These are phyloP conservation scores for Lutraria lutraria DNA, from an alignment of 2,888 invertebrate species.

Conservation along the genomic window DNA sequence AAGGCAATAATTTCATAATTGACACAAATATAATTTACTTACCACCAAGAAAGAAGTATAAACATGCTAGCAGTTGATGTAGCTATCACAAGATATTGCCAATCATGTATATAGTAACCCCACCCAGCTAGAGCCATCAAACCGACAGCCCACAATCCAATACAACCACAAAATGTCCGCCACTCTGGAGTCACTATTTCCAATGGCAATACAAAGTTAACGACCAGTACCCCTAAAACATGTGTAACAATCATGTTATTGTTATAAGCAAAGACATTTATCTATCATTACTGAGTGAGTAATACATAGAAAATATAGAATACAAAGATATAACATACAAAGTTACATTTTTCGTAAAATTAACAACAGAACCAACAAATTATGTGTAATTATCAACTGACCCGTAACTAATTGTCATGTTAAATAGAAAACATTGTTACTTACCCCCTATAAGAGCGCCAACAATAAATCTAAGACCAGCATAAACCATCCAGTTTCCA, in stretches of 20 bases:
- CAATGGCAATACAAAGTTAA: constrained; percentile 85
- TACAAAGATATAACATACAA: no score
- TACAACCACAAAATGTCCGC: constrained; percentile 85
- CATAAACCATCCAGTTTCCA: constrained; percentile 83
- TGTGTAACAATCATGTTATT: not conserved
- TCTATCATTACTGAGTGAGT: no score
- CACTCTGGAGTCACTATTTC: constrained; percentile 84
- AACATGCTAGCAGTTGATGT: constrained; percentile 78
- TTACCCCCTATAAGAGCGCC: constrained; percentile 84
- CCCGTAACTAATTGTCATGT: no score
- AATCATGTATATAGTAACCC: constrained; percentile 83
- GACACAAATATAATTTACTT: constrained; percentile 45
- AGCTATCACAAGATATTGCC: constrained; percentile 82
- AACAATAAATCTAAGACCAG: constrained; percentile 80
- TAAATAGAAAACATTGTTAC: not conserved
- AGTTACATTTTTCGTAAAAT: no score
- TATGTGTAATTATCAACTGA: no score
- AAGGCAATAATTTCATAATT: not conserved
- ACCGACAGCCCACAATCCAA: constrained; percentile 85
- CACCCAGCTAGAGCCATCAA: constrained; percentile 81
- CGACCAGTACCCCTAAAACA: constrained; percentile 82
- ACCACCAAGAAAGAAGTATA: constrained; percentile 84
- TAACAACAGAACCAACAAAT: no score
- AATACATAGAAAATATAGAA: no score
- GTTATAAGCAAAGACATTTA: no score